Base-by-base conservation (phyloP, 23 tunicate genomes). In the Halocynthia aurantium region DNA sequence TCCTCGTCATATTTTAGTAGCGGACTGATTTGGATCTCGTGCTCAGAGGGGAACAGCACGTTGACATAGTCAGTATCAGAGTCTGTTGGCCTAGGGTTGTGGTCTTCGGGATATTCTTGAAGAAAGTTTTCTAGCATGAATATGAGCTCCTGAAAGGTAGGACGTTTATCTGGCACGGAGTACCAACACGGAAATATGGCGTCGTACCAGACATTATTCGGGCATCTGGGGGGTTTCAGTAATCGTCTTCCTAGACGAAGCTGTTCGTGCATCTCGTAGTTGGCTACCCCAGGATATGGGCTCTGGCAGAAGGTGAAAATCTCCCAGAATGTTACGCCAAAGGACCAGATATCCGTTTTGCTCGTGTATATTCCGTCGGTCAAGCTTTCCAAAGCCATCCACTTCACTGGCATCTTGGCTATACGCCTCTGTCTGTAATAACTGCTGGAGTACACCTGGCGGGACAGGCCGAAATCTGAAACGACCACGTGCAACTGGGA, bases 361-460 rank as follows among this genome's bases (percentile, higher is more conserved):
- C 84, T 69, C 51, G 82, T 91, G 77, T 80, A 91, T 13, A 91
- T 77, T 8, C 79, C 64, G 52, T 91, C 97, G 6, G 44, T 66
- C 15, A 91, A 70, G 72, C 90, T 85, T 57, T 91, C 97, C 22
- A 91, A 51, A 13, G 97, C 97, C 98, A 93, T 87, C 98, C 98
- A 93, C 55, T 93, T 93, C 0, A 93, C 89, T 17, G 98, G 98
- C 65, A 93, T 69, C 70, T 87, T 91, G 31, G 87, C 77, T 4
- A 73, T 85, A 51, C 79, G 80, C 13, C 78, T 84, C 64, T 85
- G 97, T 49, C 86, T 55, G 85, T 93, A 93, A 71, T 93, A 93
- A 57, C 52, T 84, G 18, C 72, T 67, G 7, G 93, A 60, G 67
- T 93, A 86, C 10, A 87, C 56, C n/a, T 75, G 71, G 10, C 90